phyloP scores from a whole-genome alignment of 2,797 vertebrate genomes.

The Ibycter americanus region DNA sequence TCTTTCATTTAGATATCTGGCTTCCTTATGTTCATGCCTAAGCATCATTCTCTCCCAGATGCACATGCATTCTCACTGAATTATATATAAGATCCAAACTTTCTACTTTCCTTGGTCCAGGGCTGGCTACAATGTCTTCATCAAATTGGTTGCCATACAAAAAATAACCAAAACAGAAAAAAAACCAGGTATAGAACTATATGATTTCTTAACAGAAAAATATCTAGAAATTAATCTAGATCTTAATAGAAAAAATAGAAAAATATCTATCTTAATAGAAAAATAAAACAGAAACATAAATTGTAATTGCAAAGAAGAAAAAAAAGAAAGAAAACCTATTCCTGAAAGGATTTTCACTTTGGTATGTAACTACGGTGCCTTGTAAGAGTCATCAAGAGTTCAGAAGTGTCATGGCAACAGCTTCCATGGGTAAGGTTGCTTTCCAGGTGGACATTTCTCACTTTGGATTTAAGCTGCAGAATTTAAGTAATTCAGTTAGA shows the following conservation, averaged over 20 bases:
- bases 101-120: neutral
- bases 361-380: neutral
- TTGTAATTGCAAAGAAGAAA: neutral
- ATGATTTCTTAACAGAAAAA: neutral
- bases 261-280: neutral
- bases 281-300: neutral
- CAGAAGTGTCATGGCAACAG: neutral
- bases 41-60: neutral
- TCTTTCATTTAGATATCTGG: neutral
- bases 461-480: neutral
- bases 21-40: neutral
- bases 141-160: neutral
- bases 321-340: neutral
- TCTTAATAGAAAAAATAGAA: too few species aligned
- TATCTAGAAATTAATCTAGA: too few species aligned
- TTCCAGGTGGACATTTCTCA: neutral
- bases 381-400: neutral
- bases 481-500: neutral
- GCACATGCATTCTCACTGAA: neutral
- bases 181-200: accelerated
- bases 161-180: neutral
- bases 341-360: neutral
- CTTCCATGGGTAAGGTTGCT: neutral
- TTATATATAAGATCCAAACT: neutral
- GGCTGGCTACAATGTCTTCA: neutral